Base-by-base conservation (phyloP, 2,888 invertebrate species). In the Tryphoninae sp. region DNA sequence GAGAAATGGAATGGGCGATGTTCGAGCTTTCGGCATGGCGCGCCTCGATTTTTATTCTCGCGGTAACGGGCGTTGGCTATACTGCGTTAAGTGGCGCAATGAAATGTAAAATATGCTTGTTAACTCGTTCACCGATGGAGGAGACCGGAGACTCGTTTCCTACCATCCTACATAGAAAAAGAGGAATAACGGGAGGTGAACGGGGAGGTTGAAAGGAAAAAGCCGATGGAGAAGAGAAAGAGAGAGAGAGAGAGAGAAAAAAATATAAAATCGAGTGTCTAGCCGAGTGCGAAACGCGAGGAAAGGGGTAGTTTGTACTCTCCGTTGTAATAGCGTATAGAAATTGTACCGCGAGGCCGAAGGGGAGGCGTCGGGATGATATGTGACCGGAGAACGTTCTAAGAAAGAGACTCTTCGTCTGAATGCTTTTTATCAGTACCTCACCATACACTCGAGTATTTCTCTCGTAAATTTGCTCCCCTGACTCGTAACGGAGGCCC, bases 101-200 rank as follows among this genome's bases (percentile, higher is more conserved):
- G 89, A 90, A 90, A 90, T 88, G 90, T 90, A 89, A 90, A 91
- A 90, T 91, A 90, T 89, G 89, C 89, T 89, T 89, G 88, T 90
- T 89, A 90, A 88, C 87, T 87, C 83, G 86, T 59, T 51, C 58
- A 26, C 81, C 68, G 74, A 74, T 72, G 16, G 74, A 6, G 74
- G 75, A 69, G 71, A 51, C 65, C 42, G 19, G 23, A 49, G 64
- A 49, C 59, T 73, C 68, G 72, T 49, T 53, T 42, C 42, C 58
- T 42, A 33, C 33, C 40, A 33, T 4, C 19, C 2, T 55, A 8
- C 19, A 55, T 19, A 26, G 40, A 8, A 51, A 11, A 23, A 19
- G 51, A 59, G 59, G 64, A 42, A 16, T 9, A 62, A 61, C 19
- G 33, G 26, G 59, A 65, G n/a, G 65, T 65, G 68, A 72, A 58